A percentile compares a stretch with the other conserved stretches of the same genome.
Conservation (phyloP, 2,797 vertebrate genomes). For the Buphagus erythrorhynchus region DNA sequence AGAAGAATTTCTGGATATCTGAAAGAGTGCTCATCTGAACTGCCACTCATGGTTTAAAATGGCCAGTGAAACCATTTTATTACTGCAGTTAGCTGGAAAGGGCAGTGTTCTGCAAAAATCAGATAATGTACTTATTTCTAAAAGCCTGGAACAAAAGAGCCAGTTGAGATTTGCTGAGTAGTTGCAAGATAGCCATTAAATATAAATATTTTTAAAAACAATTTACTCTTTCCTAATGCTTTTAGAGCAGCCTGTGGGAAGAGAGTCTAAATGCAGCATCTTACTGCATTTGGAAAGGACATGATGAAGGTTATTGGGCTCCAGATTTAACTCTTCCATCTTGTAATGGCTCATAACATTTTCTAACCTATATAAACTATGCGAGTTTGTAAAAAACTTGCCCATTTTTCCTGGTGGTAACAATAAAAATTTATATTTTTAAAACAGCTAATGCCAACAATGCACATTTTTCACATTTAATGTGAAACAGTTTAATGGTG, state of each 20-base stretch:
- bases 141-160: slow-evolving; percentile 55
- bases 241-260: slow-evolving; percentile 41
- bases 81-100: slow-evolving; percentile 26
- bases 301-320: slow-evolving; percentile 2
- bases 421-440: neutral
- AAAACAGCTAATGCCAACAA: neutral
- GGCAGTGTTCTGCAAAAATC: slow-evolving; percentile 30
- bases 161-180: slow-evolving; percentile 60
- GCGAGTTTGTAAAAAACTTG: neutral
- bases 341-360: neutral
- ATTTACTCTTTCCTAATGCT: slow-evolving; percentile 63
- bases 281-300: slow-evolving; percentile 38
- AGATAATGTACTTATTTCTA: slow-evolving; percentile 57
- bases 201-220: slow-evolving; percentile 68
- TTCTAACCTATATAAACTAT: neutral
- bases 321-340: slow-evolving; percentile 16
- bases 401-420: neutral
- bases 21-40: neutral
- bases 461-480: neutral
- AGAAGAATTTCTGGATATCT: neutral
- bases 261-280: slow-evolving; percentile 14
- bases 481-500: neutral
- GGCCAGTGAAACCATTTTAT: slow-evolving; percentile 27
- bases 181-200: slow-evolving; percentile 57
- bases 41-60: neutral